These are phyloP conservation scores for Zoanthus sansibaricus DNA, from an alignment of 92 coral and sea anemone genomes.

Conservation along the genomic window DNA sequence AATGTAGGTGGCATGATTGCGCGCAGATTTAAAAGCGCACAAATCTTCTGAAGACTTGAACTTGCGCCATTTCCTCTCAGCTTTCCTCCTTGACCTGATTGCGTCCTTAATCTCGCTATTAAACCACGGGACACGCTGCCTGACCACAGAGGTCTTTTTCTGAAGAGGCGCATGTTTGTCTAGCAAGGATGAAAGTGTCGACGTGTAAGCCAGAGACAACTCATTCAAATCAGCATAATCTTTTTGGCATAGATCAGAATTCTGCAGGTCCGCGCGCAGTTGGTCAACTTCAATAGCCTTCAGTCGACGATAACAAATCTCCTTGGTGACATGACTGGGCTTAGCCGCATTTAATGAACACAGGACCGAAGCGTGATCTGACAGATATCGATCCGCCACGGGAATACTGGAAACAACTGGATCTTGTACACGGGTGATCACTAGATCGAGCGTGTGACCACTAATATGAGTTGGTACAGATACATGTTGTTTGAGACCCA, in stretches of 20 bases:
- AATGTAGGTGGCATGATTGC: not conserved
- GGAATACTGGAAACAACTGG: too few species aligned
- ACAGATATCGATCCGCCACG: not conserved
- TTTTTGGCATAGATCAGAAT: not conserved
- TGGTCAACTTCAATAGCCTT: too few species aligned
- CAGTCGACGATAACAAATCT: too few species aligned
- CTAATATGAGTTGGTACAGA: not conserved
- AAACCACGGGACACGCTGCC: not conserved
- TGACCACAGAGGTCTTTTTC: not conserved
- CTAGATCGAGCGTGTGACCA: not conserved
- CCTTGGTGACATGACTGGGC: too few species aligned
- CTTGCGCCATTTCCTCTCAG: conserved; percentile 11
- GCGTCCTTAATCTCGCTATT: not conserved
- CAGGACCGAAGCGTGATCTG: not conserved
- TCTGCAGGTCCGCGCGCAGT: not conserved
- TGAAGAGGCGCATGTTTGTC: not conserved
- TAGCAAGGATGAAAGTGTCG: too few species aligned
- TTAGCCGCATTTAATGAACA: not conserved
- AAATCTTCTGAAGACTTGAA: not conserved
- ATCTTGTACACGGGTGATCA: not conserved
- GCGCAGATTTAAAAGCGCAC: not conserved
- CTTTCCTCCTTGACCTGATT: not conserved
- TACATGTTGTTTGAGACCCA: not conserved
- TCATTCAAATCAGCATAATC: not conserved
- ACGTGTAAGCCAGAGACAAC: not conserved